Percentiles rank a stretch among this genome's conserved stretches.
Evolutionary conservation across 2,113 vertebrate species (phyloP).

Genomic region (Salvelinus namaycush): DNA sequence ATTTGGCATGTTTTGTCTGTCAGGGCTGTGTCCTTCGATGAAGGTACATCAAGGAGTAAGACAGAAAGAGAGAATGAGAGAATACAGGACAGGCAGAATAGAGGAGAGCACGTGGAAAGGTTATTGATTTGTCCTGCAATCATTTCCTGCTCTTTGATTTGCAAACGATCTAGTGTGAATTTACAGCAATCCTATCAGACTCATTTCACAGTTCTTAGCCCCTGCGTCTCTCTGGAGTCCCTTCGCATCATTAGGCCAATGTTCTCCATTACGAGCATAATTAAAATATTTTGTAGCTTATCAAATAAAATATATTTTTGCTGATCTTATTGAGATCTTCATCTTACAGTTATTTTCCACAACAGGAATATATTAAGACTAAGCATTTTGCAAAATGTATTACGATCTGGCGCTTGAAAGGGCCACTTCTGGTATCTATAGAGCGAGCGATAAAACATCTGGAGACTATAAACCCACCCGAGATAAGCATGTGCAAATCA

Average conservation of each 20-base stretch:
- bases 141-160: slow-evolving; percentile 99
- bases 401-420: slow-evolving; percentile 70
- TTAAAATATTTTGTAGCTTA: slow-evolving; percentile 99
- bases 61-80: slow-evolving; percentile 42
- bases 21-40: slow-evolving; percentile 60
- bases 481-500: slow-evolving; percentile 77
- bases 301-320: slow-evolving; percentile 99
- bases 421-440: slow-evolving; percentile 74
- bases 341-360: slow-evolving; percentile 98
- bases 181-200: slow-evolving; percentile 99
- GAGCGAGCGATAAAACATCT: slow-evolving; percentile 45
- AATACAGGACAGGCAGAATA: slow-evolving; percentile 26
- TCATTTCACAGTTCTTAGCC: slow-evolving; percentile 99
- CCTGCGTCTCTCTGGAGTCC: slow-evolving; percentile 94
- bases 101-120: slow-evolving; percentile 80
- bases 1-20: slow-evolving; percentile 63
- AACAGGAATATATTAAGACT: slow-evolving; percentile 99
- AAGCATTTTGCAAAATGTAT: slow-evolving; percentile 76
- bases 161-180: slow-evolving; percentile 99
- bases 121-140: slow-evolving; percentile 99
- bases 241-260: slow-evolving; percentile 99
- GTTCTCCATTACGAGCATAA: slow-evolving; percentile 99
- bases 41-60: slow-evolving; percentile 51
- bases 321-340: slow-evolving; percentile 99
- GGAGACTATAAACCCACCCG: slow-evolving; percentile 60